These are phyloP conservation scores for Nothobranchius furzeri DNA, from an alignment of 2,113 vertebrate genomes.

Conservation along the genomic window DNA sequence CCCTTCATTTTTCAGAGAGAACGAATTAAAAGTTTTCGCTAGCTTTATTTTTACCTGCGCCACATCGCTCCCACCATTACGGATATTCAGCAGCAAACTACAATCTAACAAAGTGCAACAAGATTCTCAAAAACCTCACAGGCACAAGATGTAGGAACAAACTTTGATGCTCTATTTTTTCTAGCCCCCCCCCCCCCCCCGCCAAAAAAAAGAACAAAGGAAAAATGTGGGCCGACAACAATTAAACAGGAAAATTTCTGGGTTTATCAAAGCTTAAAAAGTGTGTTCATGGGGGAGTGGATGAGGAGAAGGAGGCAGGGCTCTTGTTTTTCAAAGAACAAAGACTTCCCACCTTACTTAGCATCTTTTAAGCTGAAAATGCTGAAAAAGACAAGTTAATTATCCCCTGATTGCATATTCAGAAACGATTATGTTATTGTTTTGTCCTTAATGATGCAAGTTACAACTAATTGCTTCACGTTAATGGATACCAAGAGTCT, in stretches of 20 bases:
- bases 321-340: slow-evolving; percentile 39
- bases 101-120: slow-evolving; percentile 29
- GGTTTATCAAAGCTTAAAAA: slow-evolving; percentile 41
- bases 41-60: neutral
- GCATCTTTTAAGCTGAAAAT: slow-evolving; percentile 57
- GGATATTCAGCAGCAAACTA: slow-evolving; percentile 41
- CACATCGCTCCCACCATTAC: slow-evolving; percentile 35
- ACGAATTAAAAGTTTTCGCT: neutral
- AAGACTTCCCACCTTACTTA: slow-evolving; percentile 41
- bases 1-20: neutral
- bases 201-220: neutral
- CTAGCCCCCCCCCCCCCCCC: no score
- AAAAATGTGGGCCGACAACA: slow-evolving; percentile 42
- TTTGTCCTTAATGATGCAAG: slow-evolving; percentile 75
- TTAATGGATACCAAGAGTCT: slow-evolving; percentile 63
- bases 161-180: slow-evolving; percentile 47
- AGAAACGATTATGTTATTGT: slow-evolving; percentile 72
- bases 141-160: slow-evolving; percentile 13
- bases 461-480: slow-evolving; percentile 69
- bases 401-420: slow-evolving; percentile 74
- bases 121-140: slow-evolving; percentile 23
- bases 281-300: slow-evolving; percentile 10
- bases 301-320: neutral
- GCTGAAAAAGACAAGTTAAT: slow-evolving; percentile 59
- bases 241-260: slow-evolving; percentile 51